Evolutionary conservation across 2,888 invertebrate species (phyloP).

Genomic region (Gastracanthus pulcherrimus): DNA sequence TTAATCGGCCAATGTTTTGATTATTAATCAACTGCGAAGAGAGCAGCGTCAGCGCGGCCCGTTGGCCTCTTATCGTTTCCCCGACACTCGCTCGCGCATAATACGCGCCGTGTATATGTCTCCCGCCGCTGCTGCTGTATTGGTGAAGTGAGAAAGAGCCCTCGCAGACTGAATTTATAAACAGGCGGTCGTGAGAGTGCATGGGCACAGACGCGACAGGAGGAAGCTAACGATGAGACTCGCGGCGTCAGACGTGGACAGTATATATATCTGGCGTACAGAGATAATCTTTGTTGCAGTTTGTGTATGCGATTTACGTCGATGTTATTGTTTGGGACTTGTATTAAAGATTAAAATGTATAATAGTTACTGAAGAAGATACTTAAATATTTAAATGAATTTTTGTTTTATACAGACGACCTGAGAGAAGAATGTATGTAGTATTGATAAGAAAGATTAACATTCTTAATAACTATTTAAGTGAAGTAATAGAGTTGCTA

Average conservation of each 20-base stretch:
- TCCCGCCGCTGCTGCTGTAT: background rate
- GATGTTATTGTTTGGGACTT: background rate
- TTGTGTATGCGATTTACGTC: background rate
- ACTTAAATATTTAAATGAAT: background rate
- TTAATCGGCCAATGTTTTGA: conserved; percentile 48
- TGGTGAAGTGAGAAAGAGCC: conserved; percentile 32
- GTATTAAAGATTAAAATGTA: background rate
- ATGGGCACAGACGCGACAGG: no score
- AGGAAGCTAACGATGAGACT: background rate
- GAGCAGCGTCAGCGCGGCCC: background rate
- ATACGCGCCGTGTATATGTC: background rate
- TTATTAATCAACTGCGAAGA: conserved; percentile 46
- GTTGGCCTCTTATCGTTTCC: conserved; percentile 1
- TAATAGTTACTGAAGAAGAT: background rate
- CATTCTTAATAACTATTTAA: no score
- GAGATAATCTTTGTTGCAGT: background rate
- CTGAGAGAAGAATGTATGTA: no score
- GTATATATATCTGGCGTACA: background rate
- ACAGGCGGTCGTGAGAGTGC: conserved; percentile 17
- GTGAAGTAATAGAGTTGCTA: no score
- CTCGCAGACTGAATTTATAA: conserved; percentile 51
- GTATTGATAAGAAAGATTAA: no score
- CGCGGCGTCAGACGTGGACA: background rate
- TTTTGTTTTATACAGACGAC: no score
- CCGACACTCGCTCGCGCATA: conserved; percentile 9